Conservation (phyloP, 2,888 invertebrate genomes). For the Hypolimnas misippus region DNA sequence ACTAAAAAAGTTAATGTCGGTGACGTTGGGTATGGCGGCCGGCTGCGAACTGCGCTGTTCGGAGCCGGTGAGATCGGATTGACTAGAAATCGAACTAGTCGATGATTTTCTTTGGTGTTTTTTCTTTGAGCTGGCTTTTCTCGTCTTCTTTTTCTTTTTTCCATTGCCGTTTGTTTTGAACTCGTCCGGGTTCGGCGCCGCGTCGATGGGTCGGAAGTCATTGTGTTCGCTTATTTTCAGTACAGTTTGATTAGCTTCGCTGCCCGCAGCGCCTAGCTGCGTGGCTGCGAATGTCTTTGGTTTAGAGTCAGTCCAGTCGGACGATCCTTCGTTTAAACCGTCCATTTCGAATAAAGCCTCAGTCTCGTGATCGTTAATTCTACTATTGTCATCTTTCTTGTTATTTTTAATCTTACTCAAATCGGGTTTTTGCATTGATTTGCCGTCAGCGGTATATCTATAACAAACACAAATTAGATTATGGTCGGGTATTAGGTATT, state of each 20-base stretch:
- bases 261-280: conserved; percentile 73
- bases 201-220: conserved; percentile 86
- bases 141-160: conserved; percentile 90
- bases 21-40: conserved; percentile 60
- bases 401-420: conserved; percentile 79
- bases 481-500: neutral
- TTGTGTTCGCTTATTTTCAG: conserved; percentile 86
- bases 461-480: conserved; percentile 8
- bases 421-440: conserved; percentile 83
- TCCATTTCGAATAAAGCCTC: conserved; percentile 89
- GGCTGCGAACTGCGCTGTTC: conserved; percentile 70
- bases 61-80: conserved; percentile 78
- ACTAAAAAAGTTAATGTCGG: conserved; percentile 91
- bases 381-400: conserved; percentile 51
- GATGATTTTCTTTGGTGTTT: conserved; percentile 90
- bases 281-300: conserved; percentile 84
- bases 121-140: conserved; percentile 91
- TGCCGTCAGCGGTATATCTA: conserved; percentile 85
- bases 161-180: conserved; percentile 82
- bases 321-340: conserved; percentile 82
- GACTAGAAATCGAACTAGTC: conserved; percentile 80
- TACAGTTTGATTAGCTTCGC: conserved; percentile 80
- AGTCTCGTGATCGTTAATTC: conserved; percentile 63
- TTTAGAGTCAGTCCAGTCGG: conserved; percentile 79
- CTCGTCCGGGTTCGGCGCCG: conserved; percentile 70